phyloP scores from a whole-genome alignment of 2,113 vertebrate genomes.

The Pygathrix nemaeus region DNA sequence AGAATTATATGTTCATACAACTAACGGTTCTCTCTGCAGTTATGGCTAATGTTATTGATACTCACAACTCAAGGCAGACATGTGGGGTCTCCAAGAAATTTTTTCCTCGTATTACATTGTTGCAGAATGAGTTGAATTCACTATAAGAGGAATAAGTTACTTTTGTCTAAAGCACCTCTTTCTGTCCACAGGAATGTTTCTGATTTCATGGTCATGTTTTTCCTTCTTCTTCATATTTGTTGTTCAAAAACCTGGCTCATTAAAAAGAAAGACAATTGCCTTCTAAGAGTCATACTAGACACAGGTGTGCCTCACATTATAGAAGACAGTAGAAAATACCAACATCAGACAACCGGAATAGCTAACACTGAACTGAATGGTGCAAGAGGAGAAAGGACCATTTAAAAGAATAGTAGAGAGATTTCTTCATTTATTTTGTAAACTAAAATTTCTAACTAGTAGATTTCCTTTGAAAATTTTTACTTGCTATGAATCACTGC shows the following conservation, averaged over 20 bases:
- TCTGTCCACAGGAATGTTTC: constrained; percentile 32
- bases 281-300: not conserved
- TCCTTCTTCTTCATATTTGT: not conserved
- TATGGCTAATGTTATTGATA: constrained; percentile 56
- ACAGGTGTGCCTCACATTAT: fast-evolving
- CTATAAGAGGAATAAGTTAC: not conserved
- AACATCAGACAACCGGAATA: not conserved
- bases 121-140: not conserved
- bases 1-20: constrained; percentile 52
- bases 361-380: fast-evolving
- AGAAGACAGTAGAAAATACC: not conserved
- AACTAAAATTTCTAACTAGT: constrained; percentile 30
- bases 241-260: constrained; percentile 35
- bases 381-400: not conserved
- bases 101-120: constrained; percentile 35
- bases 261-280: constrained; percentile 36
- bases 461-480: not conserved
- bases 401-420: not conserved
- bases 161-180: constrained; percentile 39
- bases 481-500: not conserved
- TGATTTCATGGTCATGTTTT: constrained; percentile 40
- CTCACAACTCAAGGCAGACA: constrained; percentile 53
- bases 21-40: constrained; percentile 36
- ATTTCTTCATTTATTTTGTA: not conserved
- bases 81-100: not conserved